Percentiles rank a stretch among this genome's conserved stretches.
phyloP scores from a whole-genome alignment of 1,140 invertebrate genomes.

The Ceratosolen fusciceps region DNA sequence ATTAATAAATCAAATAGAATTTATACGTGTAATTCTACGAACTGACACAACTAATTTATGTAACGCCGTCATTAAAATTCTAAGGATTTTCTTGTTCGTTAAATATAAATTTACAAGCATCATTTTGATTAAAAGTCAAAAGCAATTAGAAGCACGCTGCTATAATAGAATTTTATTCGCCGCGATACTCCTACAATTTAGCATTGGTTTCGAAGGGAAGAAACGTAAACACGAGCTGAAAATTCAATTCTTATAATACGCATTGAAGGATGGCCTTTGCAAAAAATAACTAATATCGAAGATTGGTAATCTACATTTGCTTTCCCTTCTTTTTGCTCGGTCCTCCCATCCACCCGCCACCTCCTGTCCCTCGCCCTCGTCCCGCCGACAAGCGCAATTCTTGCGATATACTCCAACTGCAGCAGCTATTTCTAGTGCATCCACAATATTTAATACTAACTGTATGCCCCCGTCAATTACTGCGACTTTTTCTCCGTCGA shows the following conservation, averaged over 20 bases:
- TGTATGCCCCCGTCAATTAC: constrained; percentile 51
- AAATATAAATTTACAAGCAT: neutral
- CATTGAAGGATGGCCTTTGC: neutral
- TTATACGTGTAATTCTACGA: neutral
- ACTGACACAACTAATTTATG: neutral
- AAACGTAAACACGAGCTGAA: too few species aligned
- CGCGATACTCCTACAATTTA: too few species aligned
- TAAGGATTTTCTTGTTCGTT: neutral
- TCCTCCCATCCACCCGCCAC: neutral
- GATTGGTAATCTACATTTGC: constrained; percentile 37
- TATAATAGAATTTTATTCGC: neutral
- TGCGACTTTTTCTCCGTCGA: constrained; percentile 49
- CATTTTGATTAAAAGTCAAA: neutral
- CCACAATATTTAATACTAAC: constrained; percentile 45
- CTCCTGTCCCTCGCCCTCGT: neutral
- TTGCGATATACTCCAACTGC: too few species aligned
- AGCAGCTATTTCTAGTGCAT: too few species aligned
- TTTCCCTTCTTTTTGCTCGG: neutral
- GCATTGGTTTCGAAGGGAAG: too few species aligned
- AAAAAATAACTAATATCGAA: neutral
- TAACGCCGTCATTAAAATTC: neutral
- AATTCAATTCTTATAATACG: too few species aligned
- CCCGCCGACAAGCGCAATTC: too few species aligned
- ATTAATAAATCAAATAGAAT: neutral
- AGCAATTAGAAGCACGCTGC: neutral